Percentiles rank a stretch among this genome's conserved stretches.
phyloP scores from a whole-genome alignment of 2,113 vertebrate genomes.

The Paradisaea rubra region DNA sequence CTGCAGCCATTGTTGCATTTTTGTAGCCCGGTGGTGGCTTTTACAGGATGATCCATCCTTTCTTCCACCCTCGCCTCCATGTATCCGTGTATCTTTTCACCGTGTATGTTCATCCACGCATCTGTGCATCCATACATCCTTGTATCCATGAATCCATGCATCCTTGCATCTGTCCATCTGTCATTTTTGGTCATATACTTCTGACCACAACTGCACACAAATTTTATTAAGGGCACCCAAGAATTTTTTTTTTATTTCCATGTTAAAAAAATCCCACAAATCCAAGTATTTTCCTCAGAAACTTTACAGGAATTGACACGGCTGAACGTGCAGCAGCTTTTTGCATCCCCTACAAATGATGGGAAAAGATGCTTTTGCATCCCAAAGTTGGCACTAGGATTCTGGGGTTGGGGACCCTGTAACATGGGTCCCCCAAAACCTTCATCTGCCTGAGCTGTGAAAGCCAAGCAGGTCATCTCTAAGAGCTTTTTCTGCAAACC shows the following conservation, averaged over 20 bases:
- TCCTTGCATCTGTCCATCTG: rapidly evolving
- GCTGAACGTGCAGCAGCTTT: neutral
- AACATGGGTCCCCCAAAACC: neutral
- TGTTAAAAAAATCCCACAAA: rapidly evolving
- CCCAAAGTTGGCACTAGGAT: neutral
- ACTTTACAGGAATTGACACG: rapidly evolving
- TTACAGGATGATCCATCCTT: neutral
- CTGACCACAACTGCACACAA: neutral
- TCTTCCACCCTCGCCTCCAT: neutral
- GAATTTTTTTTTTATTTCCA: neutral
- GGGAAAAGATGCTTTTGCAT: neutral
- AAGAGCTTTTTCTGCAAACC: slow-evolving; percentile 20
- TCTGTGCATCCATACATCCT: rapidly evolving
- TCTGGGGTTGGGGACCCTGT: neutral
- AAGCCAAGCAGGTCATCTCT: neutral
- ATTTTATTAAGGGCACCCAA: neutral
- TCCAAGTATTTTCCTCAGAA: neutral
- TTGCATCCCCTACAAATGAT: rapidly evolving
- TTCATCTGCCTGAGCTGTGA: neutral
- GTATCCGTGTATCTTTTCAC: neutral
- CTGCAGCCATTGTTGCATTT: neutral
- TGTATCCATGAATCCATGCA: rapidly evolving
- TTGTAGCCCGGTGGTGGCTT: neutral
- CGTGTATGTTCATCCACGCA: rapidly evolving
- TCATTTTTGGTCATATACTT: neutral